A percentile compares a stretch with the other conserved stretches of the same genome.
Conservation (phyloP, 2,888 invertebrate genomes). For the Acanthoscelides obtectus region DNA sequence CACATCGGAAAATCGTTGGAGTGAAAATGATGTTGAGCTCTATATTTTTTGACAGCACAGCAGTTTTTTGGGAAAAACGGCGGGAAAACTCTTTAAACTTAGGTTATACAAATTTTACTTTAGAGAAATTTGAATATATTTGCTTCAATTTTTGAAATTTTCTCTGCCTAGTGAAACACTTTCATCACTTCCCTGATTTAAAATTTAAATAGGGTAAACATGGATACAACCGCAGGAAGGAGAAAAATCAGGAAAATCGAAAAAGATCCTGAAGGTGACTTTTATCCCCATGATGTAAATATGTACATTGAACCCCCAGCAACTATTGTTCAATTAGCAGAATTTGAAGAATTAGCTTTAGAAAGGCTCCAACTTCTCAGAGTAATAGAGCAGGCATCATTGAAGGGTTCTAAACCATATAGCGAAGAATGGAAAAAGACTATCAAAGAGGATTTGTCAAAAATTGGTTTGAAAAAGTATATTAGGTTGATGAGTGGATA, state of each 20-base stretch:
- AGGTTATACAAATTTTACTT: neutral
- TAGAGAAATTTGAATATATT: no score
- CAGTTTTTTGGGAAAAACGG: neutral
- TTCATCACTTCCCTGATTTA: no score
- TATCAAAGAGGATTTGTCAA: slow-evolving; percentile 60
- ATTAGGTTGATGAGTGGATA: slow-evolving; percentile 54
- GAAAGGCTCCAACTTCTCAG: slow-evolving; percentile 78
- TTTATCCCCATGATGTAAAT: slow-evolving; percentile 71
- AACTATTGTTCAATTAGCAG: slow-evolving; percentile 68
- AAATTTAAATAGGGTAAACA: slow-evolving; percentile 9
- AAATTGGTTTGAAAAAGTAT: slow-evolving; percentile 64
- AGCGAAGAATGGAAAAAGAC: slow-evolving; percentile 66
- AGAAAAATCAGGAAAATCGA: slow-evolving; percentile 32
- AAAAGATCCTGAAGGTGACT: slow-evolving; percentile 42
- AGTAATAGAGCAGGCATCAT: slow-evolving; percentile 68
- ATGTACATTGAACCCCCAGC: slow-evolving; percentile 75
- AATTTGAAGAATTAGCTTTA: slow-evolving; percentile 83
- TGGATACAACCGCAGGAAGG: slow-evolving; percentile 36
- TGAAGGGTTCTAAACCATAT: slow-evolving; percentile 57
- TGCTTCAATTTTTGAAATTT: no score
- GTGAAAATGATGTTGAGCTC: no score
- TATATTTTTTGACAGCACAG: no score
- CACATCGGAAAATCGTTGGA: no score
- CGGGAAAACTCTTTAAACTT: neutral
- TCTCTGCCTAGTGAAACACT: no score